These are phyloP conservation scores for Gari tellinella DNA, from an alignment of 2,888 invertebrate species.

Conservation along the genomic window DNA sequence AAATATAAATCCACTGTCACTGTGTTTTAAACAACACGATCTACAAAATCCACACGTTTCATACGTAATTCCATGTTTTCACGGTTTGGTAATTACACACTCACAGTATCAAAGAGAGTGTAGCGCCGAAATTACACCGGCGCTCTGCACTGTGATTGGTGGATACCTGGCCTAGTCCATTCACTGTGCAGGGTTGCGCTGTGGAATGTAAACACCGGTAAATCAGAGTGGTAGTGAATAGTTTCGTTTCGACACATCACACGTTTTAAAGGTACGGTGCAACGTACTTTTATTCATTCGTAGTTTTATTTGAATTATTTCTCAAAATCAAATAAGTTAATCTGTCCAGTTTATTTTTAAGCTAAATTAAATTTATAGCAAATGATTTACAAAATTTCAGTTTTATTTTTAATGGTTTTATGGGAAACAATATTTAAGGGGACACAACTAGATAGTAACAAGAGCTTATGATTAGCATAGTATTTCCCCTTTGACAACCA, in stretches of 20 bases:
- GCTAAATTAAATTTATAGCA: no score
- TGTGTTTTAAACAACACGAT: conserved; percentile 8
- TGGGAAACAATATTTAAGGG: no score
- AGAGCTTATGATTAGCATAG: no score
- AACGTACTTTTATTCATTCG: no score
- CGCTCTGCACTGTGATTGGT: conserved; percentile 43
- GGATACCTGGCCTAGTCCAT: conserved; percentile 39
- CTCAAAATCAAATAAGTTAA: no score
- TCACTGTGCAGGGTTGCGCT: conserved; percentile 18
- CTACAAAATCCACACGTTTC: conserved; percentile 31
- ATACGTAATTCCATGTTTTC: conserved; percentile 42
- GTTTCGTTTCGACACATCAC: conserved; percentile 5
- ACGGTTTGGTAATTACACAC: conserved; percentile 25
- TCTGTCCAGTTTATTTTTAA: no score
- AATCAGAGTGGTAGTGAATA: conserved; percentile 1
- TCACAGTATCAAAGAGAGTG: conserved; percentile 4
- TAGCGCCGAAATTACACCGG: conserved; percentile 30
- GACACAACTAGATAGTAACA: no score
- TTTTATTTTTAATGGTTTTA: no score
- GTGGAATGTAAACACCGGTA: conserved; percentile 38
- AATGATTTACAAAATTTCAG: no score
- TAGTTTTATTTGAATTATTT: no score
- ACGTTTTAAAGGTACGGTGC: no score
- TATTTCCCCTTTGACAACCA: no score
- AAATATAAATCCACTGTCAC: conserved; percentile 20